Evolutionary conservation across 2,888 invertebrate species (phyloP).

Genomic region (Orthosia incerta): DNA sequence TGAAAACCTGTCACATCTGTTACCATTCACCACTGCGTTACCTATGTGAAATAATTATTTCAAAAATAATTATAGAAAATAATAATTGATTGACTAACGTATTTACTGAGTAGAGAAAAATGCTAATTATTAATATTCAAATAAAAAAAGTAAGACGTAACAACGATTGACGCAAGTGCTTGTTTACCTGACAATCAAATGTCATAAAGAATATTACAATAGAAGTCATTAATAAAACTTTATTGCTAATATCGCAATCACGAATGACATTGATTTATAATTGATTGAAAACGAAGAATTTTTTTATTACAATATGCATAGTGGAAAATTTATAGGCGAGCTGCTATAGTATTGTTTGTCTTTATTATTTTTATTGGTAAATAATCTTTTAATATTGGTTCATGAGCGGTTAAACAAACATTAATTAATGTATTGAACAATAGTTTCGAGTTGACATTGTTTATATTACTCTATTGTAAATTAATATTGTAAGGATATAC

Average conservation of each 20-base stretch:
- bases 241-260: slow-evolving; percentile 49
- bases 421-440: slow-evolving; percentile 4
- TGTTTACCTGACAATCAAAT: slow-evolving; percentile 52
- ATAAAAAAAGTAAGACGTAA: slow-evolving; percentile 12
- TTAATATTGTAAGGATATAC: not conserved
- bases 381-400: slow-evolving; percentile 10
- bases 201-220: slow-evolving; percentile 59
- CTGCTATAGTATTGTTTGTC: slow-evolving; percentile 31
- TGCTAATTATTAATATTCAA: slow-evolving; percentile 27
- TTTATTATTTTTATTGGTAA: slow-evolving; percentile 33
- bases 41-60: not conserved
- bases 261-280: slow-evolving; percentile 53
- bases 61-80: not conserved
- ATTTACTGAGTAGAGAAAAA: slow-evolving; percentile 3
- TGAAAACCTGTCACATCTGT: slow-evolving; percentile 4
- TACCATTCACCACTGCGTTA: not conserved
- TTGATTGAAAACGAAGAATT: slow-evolving; percentile 41
- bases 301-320: slow-evolving; percentile 50
- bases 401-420: not conserved
- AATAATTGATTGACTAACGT: not conserved
- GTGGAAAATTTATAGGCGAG: slow-evolving; percentile 32
- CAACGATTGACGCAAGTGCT: slow-evolving; percentile 29
- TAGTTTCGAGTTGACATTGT: not conserved
- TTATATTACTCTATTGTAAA: slow-evolving; percentile 5
- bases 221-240: slow-evolving; percentile 49